These are phyloP conservation scores for Euwallacea similis DNA, from an alignment of 1,140 invertebrate genomes.

Conservation along the genomic window DNA sequence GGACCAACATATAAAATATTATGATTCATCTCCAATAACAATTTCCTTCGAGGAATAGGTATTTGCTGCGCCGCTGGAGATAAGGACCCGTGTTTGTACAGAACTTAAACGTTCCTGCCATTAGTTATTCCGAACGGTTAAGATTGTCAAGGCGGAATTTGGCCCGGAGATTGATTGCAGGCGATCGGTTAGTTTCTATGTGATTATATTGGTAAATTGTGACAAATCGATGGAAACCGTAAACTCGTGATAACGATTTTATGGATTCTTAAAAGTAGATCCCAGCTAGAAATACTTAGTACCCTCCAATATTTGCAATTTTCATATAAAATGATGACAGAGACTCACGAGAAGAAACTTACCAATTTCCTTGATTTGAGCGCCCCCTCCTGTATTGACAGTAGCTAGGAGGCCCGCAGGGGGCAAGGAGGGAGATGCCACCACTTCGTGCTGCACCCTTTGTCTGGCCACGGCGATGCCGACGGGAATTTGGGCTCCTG, in stretches of 20 bases:
- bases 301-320: background rate
- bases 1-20: conserved; percentile 10
- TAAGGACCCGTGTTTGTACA: conserved; percentile 6
- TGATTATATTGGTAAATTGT: background rate
- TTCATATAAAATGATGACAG: background rate
- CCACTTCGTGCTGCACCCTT: conserved; percentile 65
- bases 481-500: conserved; percentile 55
- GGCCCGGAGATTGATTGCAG: conserved; percentile 13
- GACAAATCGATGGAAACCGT: background rate
- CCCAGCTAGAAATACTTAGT: no score
- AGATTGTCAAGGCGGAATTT: conserved; percentile 6
- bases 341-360: conserved; percentile 31
- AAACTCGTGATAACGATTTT: background rate
- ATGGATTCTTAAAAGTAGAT: no score
- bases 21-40: conserved; percentile 3
- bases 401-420: conserved; percentile 51
- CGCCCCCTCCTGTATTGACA: conserved; percentile 42
- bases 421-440: conserved; percentile 57
- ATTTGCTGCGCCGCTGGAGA: conserved; percentile 9
- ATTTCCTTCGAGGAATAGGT: background rate
- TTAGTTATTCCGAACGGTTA: background rate
- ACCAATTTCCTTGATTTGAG: conserved; percentile 51
- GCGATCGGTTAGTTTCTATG: background rate
- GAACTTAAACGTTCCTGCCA: conserved; percentile 7
- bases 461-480: conserved; percentile 85